These are phyloP conservation scores for Apotomis betuletana DNA, from an alignment of 2,888 invertebrate species.

Conservation along the genomic window DNA sequence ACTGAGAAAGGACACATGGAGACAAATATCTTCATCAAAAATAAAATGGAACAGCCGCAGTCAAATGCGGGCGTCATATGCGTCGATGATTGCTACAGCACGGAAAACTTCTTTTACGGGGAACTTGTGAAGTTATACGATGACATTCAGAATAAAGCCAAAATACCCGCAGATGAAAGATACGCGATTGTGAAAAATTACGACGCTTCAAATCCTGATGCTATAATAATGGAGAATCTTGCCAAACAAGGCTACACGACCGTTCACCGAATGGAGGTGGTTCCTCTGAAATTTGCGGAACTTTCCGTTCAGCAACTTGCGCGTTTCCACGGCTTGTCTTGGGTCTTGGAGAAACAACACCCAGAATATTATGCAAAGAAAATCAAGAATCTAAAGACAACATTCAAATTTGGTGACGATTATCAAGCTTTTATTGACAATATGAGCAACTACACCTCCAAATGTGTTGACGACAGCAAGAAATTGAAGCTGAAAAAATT, in stretches of 20 bases:
- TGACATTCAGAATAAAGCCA: constrained; percentile 49
- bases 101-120: constrained; percentile 54
- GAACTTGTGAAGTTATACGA: constrained; percentile 50
- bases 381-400: constrained; percentile 48
- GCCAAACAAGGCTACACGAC: constrained; percentile 51
- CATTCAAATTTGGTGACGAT: constrained; percentile 50
- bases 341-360: constrained; percentile 47
- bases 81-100: constrained; percentile 50
- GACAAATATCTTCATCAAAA: constrained; percentile 61
- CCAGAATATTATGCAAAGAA: constrained; percentile 42
- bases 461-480: constrained; percentile 47
- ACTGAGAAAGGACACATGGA: constrained; percentile 54
- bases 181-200: constrained; percentile 48
- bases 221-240: constrained; percentile 53
- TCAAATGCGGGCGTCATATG: constrained; percentile 47
- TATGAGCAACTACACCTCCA: constrained; percentile 3
- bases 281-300: constrained; percentile 51
- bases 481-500: constrained; percentile 49
- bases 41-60: constrained; percentile 46
- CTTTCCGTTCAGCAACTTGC: constrained; percentile 50
- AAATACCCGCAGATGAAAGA: constrained; percentile 45
- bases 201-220: constrained; percentile 44
- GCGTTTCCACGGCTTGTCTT: constrained; percentile 53
- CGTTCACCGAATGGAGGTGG: constrained; percentile 46
- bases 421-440: constrained; percentile 49